These are phyloP conservation scores for Nomada ferruginata DNA, from an alignment of 2,888 invertebrate species.

Conservation along the genomic window DNA sequence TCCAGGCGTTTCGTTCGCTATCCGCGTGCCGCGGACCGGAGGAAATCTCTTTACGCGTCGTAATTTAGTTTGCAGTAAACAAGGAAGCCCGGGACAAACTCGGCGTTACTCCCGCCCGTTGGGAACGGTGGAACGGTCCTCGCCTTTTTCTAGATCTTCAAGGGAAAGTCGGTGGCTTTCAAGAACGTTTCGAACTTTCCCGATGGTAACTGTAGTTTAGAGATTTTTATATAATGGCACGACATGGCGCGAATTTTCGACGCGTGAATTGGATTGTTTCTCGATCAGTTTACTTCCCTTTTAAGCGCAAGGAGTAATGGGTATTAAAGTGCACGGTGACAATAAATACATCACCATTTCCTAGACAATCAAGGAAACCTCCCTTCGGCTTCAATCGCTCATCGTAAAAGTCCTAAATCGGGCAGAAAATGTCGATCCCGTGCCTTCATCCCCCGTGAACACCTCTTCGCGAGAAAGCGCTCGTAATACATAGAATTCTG, in stretches of 20 bases:
- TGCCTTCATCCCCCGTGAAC: neutral
- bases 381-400: neutral
- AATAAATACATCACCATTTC: neutral
- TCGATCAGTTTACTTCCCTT: too few relatives aligned
- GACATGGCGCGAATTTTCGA: too few relatives aligned
- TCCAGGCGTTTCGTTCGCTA: constrained; percentile 2
- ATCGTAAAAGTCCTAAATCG: neutral
- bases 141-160: neutral
- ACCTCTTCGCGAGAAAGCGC: constrained; percentile 1
- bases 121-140: neutral
- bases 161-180: neutral
- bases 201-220: neutral
- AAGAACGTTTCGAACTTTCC: neutral
- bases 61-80: constrained; percentile 27
- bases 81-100: constrained; percentile 8
- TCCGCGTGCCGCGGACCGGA: neutral
- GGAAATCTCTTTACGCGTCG: constrained; percentile 29
- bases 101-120: neutral
- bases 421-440: neutral
- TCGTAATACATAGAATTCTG: constrained; percentile 21
- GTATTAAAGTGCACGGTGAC: too few relatives aligned
- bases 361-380: neutral
- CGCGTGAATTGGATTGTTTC: too few relatives aligned
- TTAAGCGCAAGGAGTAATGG: too few relatives aligned
- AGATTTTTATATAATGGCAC: too few relatives aligned